A percentile compares a stretch with the other conserved stretches of the same genome.
Conservation (phyloP, 1,140 invertebrate genomes). For the Ceratitis capitata region DNA sequence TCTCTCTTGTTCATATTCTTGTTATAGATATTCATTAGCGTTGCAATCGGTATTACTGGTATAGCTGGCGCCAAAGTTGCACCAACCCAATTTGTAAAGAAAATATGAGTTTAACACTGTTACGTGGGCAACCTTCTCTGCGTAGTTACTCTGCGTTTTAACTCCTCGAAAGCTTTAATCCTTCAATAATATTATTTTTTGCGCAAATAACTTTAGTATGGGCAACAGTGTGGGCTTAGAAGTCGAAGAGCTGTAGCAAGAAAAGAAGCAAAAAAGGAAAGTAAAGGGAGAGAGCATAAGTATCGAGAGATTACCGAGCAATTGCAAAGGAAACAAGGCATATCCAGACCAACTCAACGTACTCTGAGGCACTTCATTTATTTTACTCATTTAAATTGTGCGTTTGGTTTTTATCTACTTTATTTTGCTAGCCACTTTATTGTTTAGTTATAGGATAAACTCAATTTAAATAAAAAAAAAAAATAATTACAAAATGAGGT, state of each 20-base stretch:
- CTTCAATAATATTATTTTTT: constrained; percentile 35
- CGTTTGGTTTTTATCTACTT: neutral
- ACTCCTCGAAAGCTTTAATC: constrained; percentile 29
- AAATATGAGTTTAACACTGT: constrained; percentile 12
- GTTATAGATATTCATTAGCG: constrained; percentile 1
- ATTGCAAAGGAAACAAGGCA: no score
- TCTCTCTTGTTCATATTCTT: no score
- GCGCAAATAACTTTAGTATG: neutral
- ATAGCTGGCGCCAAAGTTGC: constrained; percentile 14
- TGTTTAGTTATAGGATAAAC: neutral
- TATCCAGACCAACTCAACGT: neutral
- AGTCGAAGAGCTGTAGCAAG: neutral
- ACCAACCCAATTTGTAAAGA: neutral
- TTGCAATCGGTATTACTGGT: neutral
- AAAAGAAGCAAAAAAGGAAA: neutral
- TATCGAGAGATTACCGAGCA: neutral
- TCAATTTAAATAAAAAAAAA: neutral
- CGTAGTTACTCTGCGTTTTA: neutral
- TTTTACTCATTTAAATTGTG: constrained; percentile 5
- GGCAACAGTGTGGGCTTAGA: neutral
- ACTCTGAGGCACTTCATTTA: constrained; percentile 8
- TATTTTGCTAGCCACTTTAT: neutral
- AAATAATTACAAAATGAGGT: constrained; percentile 21
- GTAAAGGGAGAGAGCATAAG: neutral
- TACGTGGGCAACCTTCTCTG: neutral